A percentile compares a stretch with the other conserved stretches of the same genome.
Conservation (phyloP, 2,888 invertebrate species). For the Agrochola lota region DNA sequence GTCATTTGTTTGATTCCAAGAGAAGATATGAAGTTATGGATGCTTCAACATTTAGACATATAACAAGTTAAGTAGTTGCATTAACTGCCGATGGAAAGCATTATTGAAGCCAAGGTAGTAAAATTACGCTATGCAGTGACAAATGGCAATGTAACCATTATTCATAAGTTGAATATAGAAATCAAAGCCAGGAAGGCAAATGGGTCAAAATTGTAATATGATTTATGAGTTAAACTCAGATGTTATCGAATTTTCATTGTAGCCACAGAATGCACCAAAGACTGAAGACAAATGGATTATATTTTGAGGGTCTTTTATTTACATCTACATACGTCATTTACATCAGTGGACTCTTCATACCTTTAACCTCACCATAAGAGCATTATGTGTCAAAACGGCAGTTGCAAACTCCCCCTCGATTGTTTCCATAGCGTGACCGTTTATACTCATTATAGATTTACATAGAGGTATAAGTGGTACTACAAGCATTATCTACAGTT, state of each 20-base stretch:
- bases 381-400: not conserved
- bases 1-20: constrained; percentile 44
- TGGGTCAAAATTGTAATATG: constrained; percentile 8
- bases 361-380: not conserved
- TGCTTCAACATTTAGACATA: constrained; percentile 27
- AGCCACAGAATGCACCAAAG: not conserved
- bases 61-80: constrained; percentile 14
- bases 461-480: not conserved
- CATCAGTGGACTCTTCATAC: not conserved
- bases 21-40: constrained; percentile 44
- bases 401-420: not conserved
- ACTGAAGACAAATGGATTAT: not conserved
- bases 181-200: constrained; percentile 20
- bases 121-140: not conserved
- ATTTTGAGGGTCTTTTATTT: not conserved
- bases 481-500: constrained; percentile 25
- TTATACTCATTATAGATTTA: not conserved
- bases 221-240: constrained; percentile 13
- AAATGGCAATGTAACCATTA: constrained; percentile 11
- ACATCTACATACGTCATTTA: not conserved
- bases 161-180: constrained; percentile 16
- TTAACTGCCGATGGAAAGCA: constrained; percentile 23
- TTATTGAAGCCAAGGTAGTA: constrained; percentile 5
- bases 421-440: not conserved
- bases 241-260: constrained; percentile 3